phyloP scores from a whole-genome alignment of 2,113 vertebrate genomes.

The Hypocryptadius cinnamomeus region DNA sequence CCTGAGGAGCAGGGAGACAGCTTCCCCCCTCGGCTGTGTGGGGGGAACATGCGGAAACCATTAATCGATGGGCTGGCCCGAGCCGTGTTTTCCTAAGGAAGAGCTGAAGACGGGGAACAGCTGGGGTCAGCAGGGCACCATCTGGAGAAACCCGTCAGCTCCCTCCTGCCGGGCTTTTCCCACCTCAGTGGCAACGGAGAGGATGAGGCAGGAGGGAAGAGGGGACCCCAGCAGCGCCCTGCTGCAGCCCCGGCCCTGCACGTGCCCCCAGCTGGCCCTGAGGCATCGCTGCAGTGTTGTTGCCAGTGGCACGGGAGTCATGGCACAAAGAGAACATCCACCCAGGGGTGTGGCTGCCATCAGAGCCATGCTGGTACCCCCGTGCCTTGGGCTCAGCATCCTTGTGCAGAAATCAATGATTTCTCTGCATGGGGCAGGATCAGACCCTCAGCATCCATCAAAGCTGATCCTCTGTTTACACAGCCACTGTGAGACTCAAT shows the following conservation, averaged over 20 bases:
- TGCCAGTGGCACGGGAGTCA: neutral
- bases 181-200: neutral
- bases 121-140: slow-evolving; percentile 36
- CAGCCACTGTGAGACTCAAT: neutral
- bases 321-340: no score
- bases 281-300: accelerated
- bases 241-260: accelerated
- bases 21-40: accelerated
- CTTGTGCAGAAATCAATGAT: neutral
- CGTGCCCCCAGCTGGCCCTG: accelerated
- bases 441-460: neutral
- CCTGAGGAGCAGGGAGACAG: neutral
- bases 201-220: neutral
- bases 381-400: neutral
- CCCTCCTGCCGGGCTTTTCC: neutral
- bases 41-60: slow-evolving; percentile 50
- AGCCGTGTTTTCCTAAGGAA: slow-evolving; percentile 40
- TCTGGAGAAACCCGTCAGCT: slow-evolving; percentile 10
- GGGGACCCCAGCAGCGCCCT: accelerated
- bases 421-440: neutral
- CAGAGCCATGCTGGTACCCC: neutral
- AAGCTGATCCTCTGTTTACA: neutral
- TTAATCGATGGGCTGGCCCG: neutral
- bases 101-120: neutral
- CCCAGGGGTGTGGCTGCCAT: neutral